Percentiles rank a stretch among this genome's conserved stretches.
These are phyloP conservation scores for Laodelphax striatellus DNA, from an alignment of 1,140 invertebrate species.

Conservation along the genomic window DNA sequence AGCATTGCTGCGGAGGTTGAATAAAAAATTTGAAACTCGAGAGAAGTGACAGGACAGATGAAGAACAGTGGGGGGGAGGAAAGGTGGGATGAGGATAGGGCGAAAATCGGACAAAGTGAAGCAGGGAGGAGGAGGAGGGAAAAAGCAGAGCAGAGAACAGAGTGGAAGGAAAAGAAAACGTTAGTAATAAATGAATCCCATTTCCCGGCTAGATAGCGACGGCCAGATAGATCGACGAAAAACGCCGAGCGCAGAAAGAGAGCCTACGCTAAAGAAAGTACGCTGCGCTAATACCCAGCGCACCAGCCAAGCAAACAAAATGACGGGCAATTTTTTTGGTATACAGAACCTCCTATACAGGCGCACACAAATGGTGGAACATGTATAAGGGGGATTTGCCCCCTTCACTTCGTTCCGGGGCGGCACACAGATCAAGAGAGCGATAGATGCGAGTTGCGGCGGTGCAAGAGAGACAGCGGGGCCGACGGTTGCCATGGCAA, in stretches of 20 bases:
- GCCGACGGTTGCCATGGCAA: not conserved
- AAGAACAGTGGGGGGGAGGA: not conserved
- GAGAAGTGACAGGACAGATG: not conserved
- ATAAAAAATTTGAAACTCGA: not conserved
- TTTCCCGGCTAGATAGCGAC: not conserved
- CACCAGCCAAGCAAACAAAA: no score
- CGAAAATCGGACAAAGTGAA: no score
- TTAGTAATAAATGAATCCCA: slow-evolving; percentile 3
- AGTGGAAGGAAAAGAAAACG: slow-evolving; percentile 1
- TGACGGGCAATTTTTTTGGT: no score
- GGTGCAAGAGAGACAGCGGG: not conserved
- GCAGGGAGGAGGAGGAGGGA: no score
- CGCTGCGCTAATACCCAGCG: no score
- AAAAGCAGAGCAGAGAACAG: not conserved
- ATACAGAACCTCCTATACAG: no score
- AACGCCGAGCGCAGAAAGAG: not conserved
- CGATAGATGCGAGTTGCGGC: no score
- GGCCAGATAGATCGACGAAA: not conserved
- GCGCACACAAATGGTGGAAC: no score
- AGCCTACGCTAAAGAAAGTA: no score
- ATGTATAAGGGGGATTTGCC: no score
- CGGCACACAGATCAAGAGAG: no score
- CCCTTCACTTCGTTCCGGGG: no score
- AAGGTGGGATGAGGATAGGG: not conserved
- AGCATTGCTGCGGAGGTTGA: not conserved